Base-by-base conservation (phyloP, 2,888 invertebrate species). In the Tenthredo amoena region DNA sequence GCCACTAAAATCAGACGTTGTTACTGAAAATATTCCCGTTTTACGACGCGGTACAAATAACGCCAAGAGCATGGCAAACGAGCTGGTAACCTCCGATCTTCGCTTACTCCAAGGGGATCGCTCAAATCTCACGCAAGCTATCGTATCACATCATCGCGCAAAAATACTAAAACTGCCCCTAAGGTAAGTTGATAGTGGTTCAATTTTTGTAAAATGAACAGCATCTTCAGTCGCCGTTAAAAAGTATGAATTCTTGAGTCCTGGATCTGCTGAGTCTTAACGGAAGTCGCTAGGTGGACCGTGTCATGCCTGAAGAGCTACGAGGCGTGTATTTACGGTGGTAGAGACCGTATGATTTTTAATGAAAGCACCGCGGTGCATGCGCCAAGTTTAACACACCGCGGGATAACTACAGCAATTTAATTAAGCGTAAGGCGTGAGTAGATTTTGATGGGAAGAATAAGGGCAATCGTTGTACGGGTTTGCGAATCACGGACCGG, bases 1-100 rank as follows among this genome's bases (percentile, higher is more conserved):
- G 83, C 83, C 83, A 71, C 71, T 83, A 71, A 83, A 83, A 71
- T 83, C 83, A 81, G 83, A 83, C 68, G 65, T 83, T 83, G 83
- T 83, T 83, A 62, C 83, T 83, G 31, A 83, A 71, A 83, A 68
- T 47, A 47, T 83, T 83, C 68, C 68, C 83, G 47, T 83, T 83
- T 82, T 71, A 71, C 83, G 83, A 83, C 47, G n/a, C 71, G 68
- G 83, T 68, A 47, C 43, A 34, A 83, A 68, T 68, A 83, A 68
- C 68, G 47, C 71, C 31, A 26, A 83, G 81, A 81, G 62, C 37
- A 58, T 62, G n/a, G 34, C 81, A 81, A 62, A 81, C 81, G 81
- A 81, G 81, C 62, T 81, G 21, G 81, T 62, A 81, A 40, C 62
- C 58, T 58, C 62, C 37, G 81, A 77, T 50, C 77, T 21, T 15